Evolutionary conservation across 2,888 invertebrate genomes (phyloP), one percentile per base, ranked within the genome.

Genomic region (Trichopoda pennipes): DNA sequence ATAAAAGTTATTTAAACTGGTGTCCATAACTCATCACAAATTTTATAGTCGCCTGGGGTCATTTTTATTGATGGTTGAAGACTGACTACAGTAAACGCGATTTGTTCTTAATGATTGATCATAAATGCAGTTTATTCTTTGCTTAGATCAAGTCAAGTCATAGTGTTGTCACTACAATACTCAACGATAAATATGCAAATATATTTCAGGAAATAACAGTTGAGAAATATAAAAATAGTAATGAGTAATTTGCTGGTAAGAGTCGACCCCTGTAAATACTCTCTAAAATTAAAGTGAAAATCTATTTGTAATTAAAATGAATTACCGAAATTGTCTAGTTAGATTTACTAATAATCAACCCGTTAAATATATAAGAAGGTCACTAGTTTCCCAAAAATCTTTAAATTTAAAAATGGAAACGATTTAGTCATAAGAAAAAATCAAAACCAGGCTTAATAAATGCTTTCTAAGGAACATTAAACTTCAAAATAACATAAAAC

Each of bases 121-220:
- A 23, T 51, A 77, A 70, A 60, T 42, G 49, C 58, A 49, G 69
- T 47, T 63, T 63, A 49, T 49, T 51, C 49, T 66, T 47, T 63
- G 56, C 42, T 60, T 74, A 56, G 69, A 80, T 68, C 73, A 53
- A 66, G 79, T 74, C 68, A 68, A 55, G 60, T 73, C 69, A 68
- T 78, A 81, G 76, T 81, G 79, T 82, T 82, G 82, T 82, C 82
- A 82, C 72, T 72, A 75, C 60, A 79, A 66, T 75, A 68, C 82
- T 76, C 61, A 70, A 72, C 75, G 75, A 70, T 61, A 28, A 51
- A 58, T 70, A 64, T 77, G 55, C 55, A 77, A 77, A 77, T 56
- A 38, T 63, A 3, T 28, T 23, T 12, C 9, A 53, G 17, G 12
- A n/a, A 44, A 47, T 3, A 58, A 6, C 6, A 28, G 28, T 28